Evolutionary conservation across 2,888 invertebrate species (phyloP).

Genomic region (Aphrophora alni): DNA sequence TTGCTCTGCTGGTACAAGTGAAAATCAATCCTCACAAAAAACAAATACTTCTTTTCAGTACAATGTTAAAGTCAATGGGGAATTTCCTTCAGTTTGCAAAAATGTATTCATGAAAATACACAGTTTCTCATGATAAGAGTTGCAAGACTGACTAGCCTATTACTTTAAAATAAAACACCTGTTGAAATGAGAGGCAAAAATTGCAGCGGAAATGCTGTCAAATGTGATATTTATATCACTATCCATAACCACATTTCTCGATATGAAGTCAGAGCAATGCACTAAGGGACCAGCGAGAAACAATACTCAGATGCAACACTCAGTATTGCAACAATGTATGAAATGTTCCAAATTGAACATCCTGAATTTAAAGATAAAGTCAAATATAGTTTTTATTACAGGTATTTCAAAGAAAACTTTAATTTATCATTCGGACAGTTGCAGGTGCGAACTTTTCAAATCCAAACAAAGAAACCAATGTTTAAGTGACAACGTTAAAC

Average conservation of each 20-base stretch:
- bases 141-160: neutral
- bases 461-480: too few relatives aligned
- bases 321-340: neutral
- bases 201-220: neutral
- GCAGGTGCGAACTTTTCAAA: too few relatives aligned
- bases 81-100: neutral
- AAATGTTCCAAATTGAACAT: neutral
- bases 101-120: neutral
- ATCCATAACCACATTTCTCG: neutral
- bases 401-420: neutral
- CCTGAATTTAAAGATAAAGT: slow-evolving; percentile 14
- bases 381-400: slow-evolving; percentile 21
- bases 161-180: neutral
- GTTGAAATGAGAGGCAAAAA: neutral
- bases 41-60: neutral
- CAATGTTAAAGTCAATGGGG: neutral
- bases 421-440: too few relatives aligned
- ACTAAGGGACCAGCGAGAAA: neutral
- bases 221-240: neutral
- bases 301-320: neutral
- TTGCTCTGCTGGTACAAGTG: neutral
- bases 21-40: neutral
- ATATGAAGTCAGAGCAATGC: neutral
- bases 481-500: too few relatives aligned
- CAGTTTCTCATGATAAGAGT: neutral